Base-by-base conservation (phyloP, 2,113 vertebrate genomes). In the Oxyura jamaicensis region DNA sequence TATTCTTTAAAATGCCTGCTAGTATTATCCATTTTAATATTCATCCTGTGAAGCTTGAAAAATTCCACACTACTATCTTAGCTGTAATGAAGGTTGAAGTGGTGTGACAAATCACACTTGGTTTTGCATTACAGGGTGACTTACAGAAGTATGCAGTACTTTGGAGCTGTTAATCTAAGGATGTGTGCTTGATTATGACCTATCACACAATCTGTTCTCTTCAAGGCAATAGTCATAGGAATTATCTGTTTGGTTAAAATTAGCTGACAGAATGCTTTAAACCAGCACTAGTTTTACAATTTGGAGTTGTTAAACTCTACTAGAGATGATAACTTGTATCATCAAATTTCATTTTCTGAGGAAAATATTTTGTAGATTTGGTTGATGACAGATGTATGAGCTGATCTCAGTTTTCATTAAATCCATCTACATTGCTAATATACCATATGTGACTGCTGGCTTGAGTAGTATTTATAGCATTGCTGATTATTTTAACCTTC, bases 71-170 rank as follows among this genome's bases (percentile, higher is more conserved):
- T 87, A 59, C 41, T 59, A 41, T 78, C 80, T 95, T 42, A 58
- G 80, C 83, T 95, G 81, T 88, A 95, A 96, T 86, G 75, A 82
- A 94, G 75, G 65, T 66, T 95, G 94, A 95, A 97, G 94, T 90
- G 80, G 75, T 95, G 89, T 67, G 91, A 90, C 56, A 36, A 94
- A 97, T 95, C 86, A 91, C 81, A 76, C 50, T 96, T 92, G 86
- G 96, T 96, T 97, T 98, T 96, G 86, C 53, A 48, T 98, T 97
- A 98, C 97, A 97, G 93, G 91, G 91, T 96, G 97, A 97, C 94
- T 98, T 97, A 95, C 60, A 93, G 88, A 97, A 97, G 94, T 77
- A 93, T 78, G 88, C 33, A 10, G 83, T 97, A 78, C 90, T 97
- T 96, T 95, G 91, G 94, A 97, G 86, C 55, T 96, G 96, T 95